phyloP scores from a whole-genome alignment of 2,113 vertebrate genomes.

The Sinocyclocheilus grahami region DNA sequence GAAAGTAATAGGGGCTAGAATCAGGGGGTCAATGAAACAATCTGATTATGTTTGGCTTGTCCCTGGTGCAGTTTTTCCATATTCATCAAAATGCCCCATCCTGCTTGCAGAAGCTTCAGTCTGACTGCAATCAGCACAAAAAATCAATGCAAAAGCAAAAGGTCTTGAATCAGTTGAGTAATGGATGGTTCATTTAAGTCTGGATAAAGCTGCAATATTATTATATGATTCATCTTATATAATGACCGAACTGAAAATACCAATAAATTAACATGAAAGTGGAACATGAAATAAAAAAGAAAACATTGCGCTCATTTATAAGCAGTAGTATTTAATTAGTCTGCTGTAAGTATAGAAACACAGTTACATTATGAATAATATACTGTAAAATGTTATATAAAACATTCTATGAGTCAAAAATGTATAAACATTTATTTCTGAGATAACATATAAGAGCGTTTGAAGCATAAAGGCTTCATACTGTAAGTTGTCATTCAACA shows the following conservation, averaged over 20 bases:
- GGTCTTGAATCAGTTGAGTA: background rate
- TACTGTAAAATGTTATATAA: background rate
- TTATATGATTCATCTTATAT: background rate
- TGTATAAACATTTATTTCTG: slow-evolving; percentile 14
- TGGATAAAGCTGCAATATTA: background rate
- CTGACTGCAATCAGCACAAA: slow-evolving; percentile 52
- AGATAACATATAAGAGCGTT: background rate
- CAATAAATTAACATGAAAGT: background rate
- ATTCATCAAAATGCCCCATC: slow-evolving; percentile 63
- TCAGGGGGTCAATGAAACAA: slow-evolving; percentile 26
- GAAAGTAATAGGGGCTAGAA: slow-evolving; percentile 16
- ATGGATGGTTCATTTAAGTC: background rate
- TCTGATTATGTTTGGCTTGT: slow-evolving; percentile 62
- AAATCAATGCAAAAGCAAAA: background rate
- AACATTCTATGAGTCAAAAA: background rate
- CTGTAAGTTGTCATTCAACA: background rate
- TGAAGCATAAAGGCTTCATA: background rate
- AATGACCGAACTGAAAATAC: background rate
- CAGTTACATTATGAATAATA: background rate
- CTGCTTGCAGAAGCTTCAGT: slow-evolving; percentile 48
- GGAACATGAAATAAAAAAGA: background rate
- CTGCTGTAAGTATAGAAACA: background rate
- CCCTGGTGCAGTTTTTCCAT: slow-evolving; percentile 58
- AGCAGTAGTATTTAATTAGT: background rate
- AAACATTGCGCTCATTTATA: background rate